These are phyloP conservation scores for Colistium nudipinnis DNA, from an alignment of 2,113 vertebrate species.

Conservation along the genomic window DNA sequence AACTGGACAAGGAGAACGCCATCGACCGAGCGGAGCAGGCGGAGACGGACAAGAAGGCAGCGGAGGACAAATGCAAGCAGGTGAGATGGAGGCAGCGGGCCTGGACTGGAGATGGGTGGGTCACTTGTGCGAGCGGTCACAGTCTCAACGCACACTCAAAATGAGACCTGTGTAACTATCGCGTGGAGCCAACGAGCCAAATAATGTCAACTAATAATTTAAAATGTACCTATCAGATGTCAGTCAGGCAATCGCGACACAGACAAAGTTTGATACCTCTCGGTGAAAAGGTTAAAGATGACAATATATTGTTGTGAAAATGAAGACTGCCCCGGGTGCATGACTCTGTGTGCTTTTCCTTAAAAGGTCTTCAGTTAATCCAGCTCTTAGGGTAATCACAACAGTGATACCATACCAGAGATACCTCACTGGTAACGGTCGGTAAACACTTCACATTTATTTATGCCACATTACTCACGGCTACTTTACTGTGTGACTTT, in stretches of 20 bases:
- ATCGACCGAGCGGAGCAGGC: slow-evolving; percentile 95
- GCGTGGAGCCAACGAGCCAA: not conserved
- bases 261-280: not conserved
- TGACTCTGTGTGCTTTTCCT: not conserved
- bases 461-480: slow-evolving; percentile 15
- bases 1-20: slow-evolving; percentile 96
- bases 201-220: not conserved
- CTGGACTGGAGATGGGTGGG: not conserved
- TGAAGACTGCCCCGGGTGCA: no score
- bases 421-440: slow-evolving; percentile 27
- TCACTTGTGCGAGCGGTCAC: not conserved
- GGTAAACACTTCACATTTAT: slow-evolving; percentile 38
- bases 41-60: slow-evolving; percentile 93
- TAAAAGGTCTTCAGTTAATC: slow-evolving; percentile 20
- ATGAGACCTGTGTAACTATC: not conserved
- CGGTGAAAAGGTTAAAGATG: not conserved
- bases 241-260: not conserved
- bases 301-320: no score
- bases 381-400: slow-evolving; percentile 24
- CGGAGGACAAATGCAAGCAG: slow-evolving; percentile 95
- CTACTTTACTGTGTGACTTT: slow-evolving; percentile 14
- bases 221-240: not conserved
- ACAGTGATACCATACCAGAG: slow-evolving; percentile 49
- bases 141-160: not conserved
- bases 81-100: slow-evolving; percentile 70